phyloP scores from a whole-genome alignment of 2,797 vertebrate genomes.

The Amblyraja radiata region DNA sequence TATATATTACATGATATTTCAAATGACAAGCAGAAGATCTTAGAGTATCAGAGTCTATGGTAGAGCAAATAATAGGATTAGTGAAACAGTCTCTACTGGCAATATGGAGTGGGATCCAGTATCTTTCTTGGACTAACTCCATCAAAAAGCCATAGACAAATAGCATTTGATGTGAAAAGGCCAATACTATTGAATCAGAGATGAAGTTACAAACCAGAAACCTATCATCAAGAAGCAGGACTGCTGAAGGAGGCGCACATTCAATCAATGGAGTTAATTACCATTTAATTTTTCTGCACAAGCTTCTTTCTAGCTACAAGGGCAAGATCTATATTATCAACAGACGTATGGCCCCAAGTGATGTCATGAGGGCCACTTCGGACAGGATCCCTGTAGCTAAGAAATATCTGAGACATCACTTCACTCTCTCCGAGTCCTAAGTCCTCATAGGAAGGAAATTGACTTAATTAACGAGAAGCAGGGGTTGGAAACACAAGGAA shows the following conservation, averaged over 20 bases:
- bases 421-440: not conserved
- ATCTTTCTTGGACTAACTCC: constrained; percentile 38
- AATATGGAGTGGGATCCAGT: constrained; percentile 43
- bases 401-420: not conserved
- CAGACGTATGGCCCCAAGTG: not conserved
- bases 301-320: not conserved
- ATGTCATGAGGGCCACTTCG: not conserved
- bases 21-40: not conserved
- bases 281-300: not conserved
- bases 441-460: too few relatives aligned
- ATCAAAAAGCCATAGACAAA: not conserved
- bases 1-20: not conserved
- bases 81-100: constrained; percentile 44
- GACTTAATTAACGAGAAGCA: too few relatives aligned
- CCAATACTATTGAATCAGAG: not conserved
- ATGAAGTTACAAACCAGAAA: not conserved
- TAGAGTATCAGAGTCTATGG: not conserved
- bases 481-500: too few relatives aligned
- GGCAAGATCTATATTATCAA: not conserved
- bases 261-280: not conserved
- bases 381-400: not conserved
- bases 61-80: constrained; percentile 37
- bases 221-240: not conserved
- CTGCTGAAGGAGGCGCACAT: not conserved
- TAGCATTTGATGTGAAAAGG: not conserved